Conservation (phyloP, 1,140 invertebrate genomes). For the Bradysia coprophila region DNA sequence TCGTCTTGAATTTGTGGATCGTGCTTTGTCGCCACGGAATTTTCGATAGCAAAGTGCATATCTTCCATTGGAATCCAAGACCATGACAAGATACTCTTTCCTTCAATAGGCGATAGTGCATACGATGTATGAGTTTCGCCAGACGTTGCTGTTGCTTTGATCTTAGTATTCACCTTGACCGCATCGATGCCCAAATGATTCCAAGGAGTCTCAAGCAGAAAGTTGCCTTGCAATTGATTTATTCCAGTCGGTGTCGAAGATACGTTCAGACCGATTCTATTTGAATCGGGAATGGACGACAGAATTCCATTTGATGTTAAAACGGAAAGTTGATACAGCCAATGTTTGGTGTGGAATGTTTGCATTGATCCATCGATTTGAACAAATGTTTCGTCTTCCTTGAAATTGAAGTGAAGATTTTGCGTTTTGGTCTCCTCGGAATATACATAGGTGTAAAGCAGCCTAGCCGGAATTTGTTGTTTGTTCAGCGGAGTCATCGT, state of each 20-base stretch:
- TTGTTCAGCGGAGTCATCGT: too few relatives aligned
- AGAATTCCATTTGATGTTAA: neutral
- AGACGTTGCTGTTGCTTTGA: slow-evolving; percentile 5
- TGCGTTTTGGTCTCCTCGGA: too few relatives aligned
- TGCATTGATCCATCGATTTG: neutral
- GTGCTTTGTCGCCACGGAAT: slow-evolving; percentile 14
- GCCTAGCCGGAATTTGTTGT: too few relatives aligned
- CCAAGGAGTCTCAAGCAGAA: slow-evolving; percentile 18
- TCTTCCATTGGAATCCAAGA: slow-evolving; percentile 23
- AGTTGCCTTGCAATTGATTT: slow-evolving; percentile 9
- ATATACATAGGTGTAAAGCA: too few relatives aligned
- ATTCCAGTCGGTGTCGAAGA: slow-evolving; percentile 7
- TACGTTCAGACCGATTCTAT: slow-evolving; percentile 14
- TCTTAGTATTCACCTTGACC: slow-evolving; percentile 12
- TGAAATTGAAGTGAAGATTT: too few relatives aligned
- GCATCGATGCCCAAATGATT: slow-evolving; percentile 15
- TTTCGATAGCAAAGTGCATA: slow-evolving; percentile 22
- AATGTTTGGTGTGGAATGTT: neutral
- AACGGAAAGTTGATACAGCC: too few relatives aligned
- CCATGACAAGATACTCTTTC: slow-evolving; percentile 15
- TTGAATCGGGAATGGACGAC: slow-evolving; percentile 15
- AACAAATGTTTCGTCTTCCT: neutral
- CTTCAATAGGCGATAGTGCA: slow-evolving; percentile 12
- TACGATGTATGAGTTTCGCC: slow-evolving; percentile 14
- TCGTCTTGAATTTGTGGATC: slow-evolving; percentile 8